These are phyloP conservation scores for Micronycteris hirsuta DNA, from an alignment of 2,113 vertebrate genomes.

Conservation along the genomic window DNA sequence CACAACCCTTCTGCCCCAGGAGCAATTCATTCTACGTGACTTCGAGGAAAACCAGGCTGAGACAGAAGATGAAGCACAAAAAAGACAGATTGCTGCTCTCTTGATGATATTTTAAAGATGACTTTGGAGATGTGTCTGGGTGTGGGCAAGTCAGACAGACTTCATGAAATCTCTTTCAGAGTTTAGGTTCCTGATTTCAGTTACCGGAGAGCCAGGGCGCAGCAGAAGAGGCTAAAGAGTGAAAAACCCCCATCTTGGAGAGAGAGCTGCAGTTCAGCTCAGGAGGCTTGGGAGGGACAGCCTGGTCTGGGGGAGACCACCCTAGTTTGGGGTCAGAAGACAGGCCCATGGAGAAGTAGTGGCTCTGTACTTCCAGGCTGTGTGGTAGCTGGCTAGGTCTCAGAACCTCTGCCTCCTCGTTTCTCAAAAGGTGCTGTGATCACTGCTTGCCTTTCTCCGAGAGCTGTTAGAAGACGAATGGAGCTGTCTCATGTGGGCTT, in stretches of 20 bases:
- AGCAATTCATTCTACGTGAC: too few species aligned
- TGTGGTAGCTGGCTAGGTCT: not conserved
- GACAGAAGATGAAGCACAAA: too few species aligned
- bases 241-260: too few species aligned
- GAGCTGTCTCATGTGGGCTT: not conserved
- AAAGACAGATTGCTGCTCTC: not conserved
- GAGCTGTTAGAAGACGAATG: not conserved
- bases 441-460: not conserved
- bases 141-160: not conserved
- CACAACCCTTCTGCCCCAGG: too few species aligned
- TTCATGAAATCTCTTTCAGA: not conserved
- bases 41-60: too few species aligned
- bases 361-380: not conserved
- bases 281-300: not conserved
- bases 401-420: not conserved
- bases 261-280: not conserved
- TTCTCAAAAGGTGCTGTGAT: not conserved
- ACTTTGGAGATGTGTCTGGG: not conserved
- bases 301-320: not conserved
- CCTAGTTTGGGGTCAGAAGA: not conserved
- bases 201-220: not conserved
- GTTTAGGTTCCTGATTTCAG: not conserved
- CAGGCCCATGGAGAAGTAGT: accelerated
- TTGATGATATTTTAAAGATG: not conserved
- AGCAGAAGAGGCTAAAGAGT: not conserved